phyloP scores from a whole-genome alignment of 2,888 invertebrate species.

The Capitulum mitella region DNA sequence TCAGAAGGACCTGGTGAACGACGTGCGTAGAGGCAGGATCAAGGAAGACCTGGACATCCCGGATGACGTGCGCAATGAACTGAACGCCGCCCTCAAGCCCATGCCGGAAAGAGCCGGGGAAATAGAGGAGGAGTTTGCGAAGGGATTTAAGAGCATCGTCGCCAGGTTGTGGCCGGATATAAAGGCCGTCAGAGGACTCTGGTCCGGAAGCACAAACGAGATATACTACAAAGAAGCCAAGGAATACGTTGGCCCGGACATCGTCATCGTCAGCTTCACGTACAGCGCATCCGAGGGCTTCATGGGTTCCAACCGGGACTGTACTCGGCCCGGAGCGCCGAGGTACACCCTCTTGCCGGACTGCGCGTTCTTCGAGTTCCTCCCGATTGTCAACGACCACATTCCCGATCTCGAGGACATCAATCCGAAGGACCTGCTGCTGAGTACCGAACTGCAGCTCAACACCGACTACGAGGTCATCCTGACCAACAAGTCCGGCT shows the following conservation, averaged over 20 bases:
- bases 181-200: slow-evolving; percentile 5
- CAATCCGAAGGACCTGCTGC: slow-evolving; percentile 39
- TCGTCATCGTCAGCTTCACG: slow-evolving; percentile 41
- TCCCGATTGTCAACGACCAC: too few species aligned
- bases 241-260: slow-evolving; percentile 34
- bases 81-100: neutral
- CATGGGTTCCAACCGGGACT: too few species aligned
- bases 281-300: too few species aligned
- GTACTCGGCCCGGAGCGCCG: too few species aligned
- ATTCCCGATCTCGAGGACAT: too few species aligned
- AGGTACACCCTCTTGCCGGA: too few species aligned
- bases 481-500: slow-evolving; percentile 41
- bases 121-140: slow-evolving; percentile 38
- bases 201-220: slow-evolving; percentile 41
- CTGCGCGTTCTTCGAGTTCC: too few species aligned
- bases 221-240: slow-evolving; percentile 38
- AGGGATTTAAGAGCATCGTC: slow-evolving; percentile 35
- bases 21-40: neutral
- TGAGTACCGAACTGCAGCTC: slow-evolving; percentile 37
- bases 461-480: slow-evolving; percentile 41
- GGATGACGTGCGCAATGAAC: neutral
- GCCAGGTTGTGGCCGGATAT: neutral
- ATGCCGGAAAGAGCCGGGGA: slow-evolving; percentile 39
- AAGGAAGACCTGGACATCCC: neutral
- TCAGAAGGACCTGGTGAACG: neutral